A percentile compares a stretch with the other conserved stretches of the same genome.
Conservation (phyloP, 2,888 invertebrate species). For the Drosophila siamana region DNA sequence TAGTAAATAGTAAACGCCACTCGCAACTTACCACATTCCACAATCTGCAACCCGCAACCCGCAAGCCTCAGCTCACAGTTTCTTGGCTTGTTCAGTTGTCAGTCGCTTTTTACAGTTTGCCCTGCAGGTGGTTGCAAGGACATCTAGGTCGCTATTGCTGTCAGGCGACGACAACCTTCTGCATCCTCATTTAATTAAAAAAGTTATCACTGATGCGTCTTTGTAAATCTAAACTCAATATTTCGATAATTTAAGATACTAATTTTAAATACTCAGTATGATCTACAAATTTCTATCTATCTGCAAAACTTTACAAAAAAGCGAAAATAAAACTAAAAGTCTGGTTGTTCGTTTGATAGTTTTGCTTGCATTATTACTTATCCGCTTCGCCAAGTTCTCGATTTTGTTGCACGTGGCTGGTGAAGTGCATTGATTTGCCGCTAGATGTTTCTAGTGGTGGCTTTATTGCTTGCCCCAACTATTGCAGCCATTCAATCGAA, state of each 20-base stretch:
- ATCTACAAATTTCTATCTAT: too few species aligned
- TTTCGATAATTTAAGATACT: background rate
- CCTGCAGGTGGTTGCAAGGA: constrained; percentile 10
- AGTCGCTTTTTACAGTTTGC: constrained; percentile 2
- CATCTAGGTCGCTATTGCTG: background rate
- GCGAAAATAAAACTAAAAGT: constrained; percentile 10
- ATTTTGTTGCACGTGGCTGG: constrained; percentile 84
- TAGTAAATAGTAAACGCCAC: constrained; percentile 21
- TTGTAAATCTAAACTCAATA: background rate
- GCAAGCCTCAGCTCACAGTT: constrained; percentile 1
- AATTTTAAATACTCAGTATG: too few species aligned
- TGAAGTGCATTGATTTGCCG: constrained; percentile 83
- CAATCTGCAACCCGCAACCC: constrained; percentile 5
- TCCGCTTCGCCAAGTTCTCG: constrained; percentile 84
- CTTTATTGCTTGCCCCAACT: constrained; percentile 78
- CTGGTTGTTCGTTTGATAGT: constrained; percentile 16
- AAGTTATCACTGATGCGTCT: background rate
- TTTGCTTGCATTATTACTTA: constrained; percentile 73
- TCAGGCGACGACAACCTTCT: background rate
- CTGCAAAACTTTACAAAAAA: constrained; percentile 50
- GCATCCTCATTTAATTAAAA: constrained; percentile 9
- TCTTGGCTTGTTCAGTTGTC: background rate
- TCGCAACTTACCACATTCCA: constrained; percentile 12
- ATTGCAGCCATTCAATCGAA: constrained; percentile 85
- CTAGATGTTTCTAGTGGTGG: constrained; percentile 60